Conservation (phyloP, 2,113 vertebrate species). For the Cyanoramphus novaezelandiae region DNA sequence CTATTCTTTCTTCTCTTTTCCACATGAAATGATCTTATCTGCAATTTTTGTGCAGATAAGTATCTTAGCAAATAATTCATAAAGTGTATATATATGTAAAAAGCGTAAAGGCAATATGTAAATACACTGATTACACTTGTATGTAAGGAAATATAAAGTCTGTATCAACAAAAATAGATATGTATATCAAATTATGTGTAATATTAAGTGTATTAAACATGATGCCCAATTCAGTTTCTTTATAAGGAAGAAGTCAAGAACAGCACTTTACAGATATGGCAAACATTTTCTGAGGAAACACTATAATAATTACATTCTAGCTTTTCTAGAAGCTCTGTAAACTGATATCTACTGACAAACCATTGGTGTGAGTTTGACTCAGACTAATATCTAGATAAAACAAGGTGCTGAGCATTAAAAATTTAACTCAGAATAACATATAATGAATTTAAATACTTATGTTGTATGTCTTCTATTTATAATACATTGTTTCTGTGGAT, state of each 20-base stretch:
- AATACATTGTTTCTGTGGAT: background rate
- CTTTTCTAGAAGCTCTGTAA: background rate
- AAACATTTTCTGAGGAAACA: background rate
- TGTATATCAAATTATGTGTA: accelerated
- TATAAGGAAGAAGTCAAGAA: background rate
- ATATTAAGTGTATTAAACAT: background rate
- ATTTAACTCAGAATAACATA: background rate
- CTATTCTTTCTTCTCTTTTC: background rate
- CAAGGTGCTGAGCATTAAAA: background rate
- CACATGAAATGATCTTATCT: background rate
- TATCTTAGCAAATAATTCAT: background rate
- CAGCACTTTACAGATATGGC: background rate
- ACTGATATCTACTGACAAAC: background rate
- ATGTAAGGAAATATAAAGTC: background rate
- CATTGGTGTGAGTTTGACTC: background rate
- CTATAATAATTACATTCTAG: background rate
- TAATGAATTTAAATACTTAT: background rate
- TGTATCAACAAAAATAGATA: background rate
- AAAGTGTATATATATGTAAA: background rate
- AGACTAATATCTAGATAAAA: background rate
- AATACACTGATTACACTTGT: background rate
- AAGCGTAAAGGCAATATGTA: background rate
- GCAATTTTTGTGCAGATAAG: background rate
- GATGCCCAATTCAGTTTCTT: background rate
- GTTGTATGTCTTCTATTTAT: background rate